Evolutionary conservation across 2,797 vertebrate genomes (phyloP), one percentile per base, ranked within the genome.

Genomic region (Poecilia wingei): DNA sequence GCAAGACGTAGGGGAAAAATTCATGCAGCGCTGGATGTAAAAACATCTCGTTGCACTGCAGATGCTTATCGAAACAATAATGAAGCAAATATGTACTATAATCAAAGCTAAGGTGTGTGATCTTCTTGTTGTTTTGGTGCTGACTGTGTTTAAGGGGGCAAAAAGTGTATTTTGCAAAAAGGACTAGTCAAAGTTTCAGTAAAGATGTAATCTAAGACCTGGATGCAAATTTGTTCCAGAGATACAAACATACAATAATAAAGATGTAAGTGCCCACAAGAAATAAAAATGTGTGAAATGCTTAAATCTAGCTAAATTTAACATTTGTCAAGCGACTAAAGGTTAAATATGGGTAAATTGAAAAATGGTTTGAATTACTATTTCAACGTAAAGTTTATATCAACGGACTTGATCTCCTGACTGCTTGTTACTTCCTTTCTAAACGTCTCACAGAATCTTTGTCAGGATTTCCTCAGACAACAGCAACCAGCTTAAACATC

Each of bases 311-410:
- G 22, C 36, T n/a, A 41, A 25, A n/a, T 41, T 25, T 25, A 22
- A 12, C 2, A 12, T 12, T 43, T 20, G 4, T 12, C 41, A n/a
- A 45, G 1, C 1, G 1, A n/a, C 36, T 43, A 13, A 43, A 43
- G 20, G 39, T 20, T 41, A 25, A 39, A 68, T 41, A 41, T 22
- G 2, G 20, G 22, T 41, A 25, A 41, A 41, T 22, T 22, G 3
- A 41, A 41, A 43, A 69, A 20, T 39, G 3, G 20, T 22, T 8
- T 66, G 51, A 28, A 10, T 25, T 33, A 57, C 69, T 57, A 77
- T 78, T 79, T 76, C 47, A 36, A 53, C 2, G 2, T 41, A 83
- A 71, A 81, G n/a, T 68, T 74, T 41, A 72, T 66, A 83, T 79
- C 41, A 79, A 85, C 76, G 70, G 57, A 22, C 59, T 61, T 22